Evolutionary conservation across 92 coral and sea anemone species (phyloP).

Genomic region (Paramuricea clavata): DNA sequence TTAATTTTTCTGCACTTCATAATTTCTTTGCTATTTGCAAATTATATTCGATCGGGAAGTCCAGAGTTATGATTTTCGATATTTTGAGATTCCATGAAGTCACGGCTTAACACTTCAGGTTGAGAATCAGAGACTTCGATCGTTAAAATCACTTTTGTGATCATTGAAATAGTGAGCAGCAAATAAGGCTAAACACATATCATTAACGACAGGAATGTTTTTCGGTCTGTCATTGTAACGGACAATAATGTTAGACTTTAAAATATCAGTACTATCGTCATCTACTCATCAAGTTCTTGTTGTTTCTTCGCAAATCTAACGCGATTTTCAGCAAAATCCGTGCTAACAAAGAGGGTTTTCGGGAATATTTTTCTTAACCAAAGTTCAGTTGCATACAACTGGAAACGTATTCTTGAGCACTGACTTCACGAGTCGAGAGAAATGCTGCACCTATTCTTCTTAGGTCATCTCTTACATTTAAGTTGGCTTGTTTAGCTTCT

Average conservation of each 20-base stretch:
- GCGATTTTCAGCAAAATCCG: slow-evolving; percentile 9
- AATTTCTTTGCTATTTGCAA: background rate
- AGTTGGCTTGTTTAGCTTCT: slow-evolving; percentile 60
- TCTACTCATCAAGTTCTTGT: slow-evolving; percentile 37
- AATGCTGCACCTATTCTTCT: slow-evolving; percentile 74
- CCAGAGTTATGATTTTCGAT: background rate
- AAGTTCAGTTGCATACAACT: slow-evolving; percentile 30
- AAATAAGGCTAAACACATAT: slow-evolving; percentile 36
- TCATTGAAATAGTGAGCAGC: slow-evolving; percentile 20
- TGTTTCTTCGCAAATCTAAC: slow-evolving; percentile 12
- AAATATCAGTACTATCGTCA: slow-evolving; percentile 8
- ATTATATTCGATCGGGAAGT: background rate
- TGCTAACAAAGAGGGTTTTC: slow-evolving; percentile 18
- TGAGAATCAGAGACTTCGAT: slow-evolving; percentile 36
- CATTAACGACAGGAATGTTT: slow-evolving; percentile 39
- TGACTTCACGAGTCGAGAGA: slow-evolving; percentile 73
- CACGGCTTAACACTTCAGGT: slow-evolving; percentile 18
- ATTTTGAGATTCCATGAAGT: background rate
- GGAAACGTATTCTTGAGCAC: slow-evolving; percentile 76
- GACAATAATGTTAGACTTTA: background rate
- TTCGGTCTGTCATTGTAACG: slow-evolving; percentile 41
- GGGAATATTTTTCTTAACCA: background rate
- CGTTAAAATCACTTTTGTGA: background rate
- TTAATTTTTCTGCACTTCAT: slow-evolving; percentile 22
- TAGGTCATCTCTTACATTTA: slow-evolving; percentile 5